phyloP scores from a whole-genome alignment of 2,797 vertebrate species.

The Martes flavigula region DNA sequence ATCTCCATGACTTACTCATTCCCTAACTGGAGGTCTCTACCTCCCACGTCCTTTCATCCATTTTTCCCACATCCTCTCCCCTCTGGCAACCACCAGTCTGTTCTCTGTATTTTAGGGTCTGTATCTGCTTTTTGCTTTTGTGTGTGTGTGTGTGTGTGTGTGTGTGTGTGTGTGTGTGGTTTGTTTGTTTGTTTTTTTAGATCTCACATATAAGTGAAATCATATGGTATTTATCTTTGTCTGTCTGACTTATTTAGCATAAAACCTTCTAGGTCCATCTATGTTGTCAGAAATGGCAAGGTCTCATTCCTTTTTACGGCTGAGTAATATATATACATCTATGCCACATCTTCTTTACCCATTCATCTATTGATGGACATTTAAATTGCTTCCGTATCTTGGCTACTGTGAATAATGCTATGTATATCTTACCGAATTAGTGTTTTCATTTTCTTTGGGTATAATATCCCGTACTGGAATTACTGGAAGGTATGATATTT shows the following conservation, averaged over 20 bases:
- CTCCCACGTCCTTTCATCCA: not conserved
- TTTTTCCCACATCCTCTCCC: not conserved
- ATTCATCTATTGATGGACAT: not conserved
- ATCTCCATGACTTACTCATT: not conserved
- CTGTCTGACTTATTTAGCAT: not conserved
- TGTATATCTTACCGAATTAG: not conserved
- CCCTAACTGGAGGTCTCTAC: not conserved
- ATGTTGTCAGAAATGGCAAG: not conserved
- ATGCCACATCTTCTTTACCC: not conserved
- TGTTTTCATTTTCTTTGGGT: not conserved
- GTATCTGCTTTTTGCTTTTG: not conserved
- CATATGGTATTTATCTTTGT: not conserved
- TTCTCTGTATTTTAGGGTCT: not conserved
- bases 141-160: too few species aligned
- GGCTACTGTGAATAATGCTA: not conserved
- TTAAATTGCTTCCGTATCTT: not conserved
- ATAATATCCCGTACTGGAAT: not conserved
- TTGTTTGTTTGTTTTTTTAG: not conserved
- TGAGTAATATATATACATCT: not conserved
- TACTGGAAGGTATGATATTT: not conserved
- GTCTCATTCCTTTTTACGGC: not conserved
- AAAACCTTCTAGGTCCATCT: not conserved
- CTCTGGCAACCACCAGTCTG: not conserved
- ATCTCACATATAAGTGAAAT: not conserved
- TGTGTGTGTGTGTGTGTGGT: too few species aligned